Conservation (phyloP, 2,797 vertebrate genomes). For the Acipenser oxyrinchus region DNA sequence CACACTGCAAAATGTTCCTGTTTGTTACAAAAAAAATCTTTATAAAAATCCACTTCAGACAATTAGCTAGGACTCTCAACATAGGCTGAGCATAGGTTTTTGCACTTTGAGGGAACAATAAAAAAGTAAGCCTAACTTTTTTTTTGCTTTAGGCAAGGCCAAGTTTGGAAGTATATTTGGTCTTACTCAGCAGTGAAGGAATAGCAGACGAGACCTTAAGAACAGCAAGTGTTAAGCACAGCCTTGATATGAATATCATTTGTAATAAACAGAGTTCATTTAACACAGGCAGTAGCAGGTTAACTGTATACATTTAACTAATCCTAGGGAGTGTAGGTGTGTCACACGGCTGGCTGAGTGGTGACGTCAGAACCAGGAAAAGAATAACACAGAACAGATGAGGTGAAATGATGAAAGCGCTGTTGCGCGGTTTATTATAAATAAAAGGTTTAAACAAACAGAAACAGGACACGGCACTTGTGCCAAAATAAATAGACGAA, state of each 20-base stretch:
- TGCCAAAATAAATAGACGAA: too few relatives aligned
- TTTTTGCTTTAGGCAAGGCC: constrained; percentile 29
- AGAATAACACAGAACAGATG: too few relatives aligned
- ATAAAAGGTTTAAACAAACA: too few relatives aligned
- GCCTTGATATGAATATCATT: constrained; percentile 14
- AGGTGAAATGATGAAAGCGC: too few relatives aligned
- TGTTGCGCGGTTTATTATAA: too few relatives aligned
- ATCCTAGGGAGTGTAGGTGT: constrained; percentile 45
- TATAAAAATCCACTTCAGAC: constrained; percentile 63
- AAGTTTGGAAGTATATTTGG: constrained; percentile 6
- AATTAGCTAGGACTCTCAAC: constrained; percentile 23
- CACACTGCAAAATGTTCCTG: constrained; percentile 65
- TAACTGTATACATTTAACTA: constrained; percentile 51
- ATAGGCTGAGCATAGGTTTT: neutral
- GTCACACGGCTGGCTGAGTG: too few relatives aligned
- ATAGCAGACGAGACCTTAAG: neutral
- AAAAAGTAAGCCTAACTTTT: constrained; percentile 11
- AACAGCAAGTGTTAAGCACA: neutral
- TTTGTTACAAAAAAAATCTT: constrained; percentile 67
- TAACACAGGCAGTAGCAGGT: constrained; percentile 43
- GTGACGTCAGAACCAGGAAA: too few relatives aligned
- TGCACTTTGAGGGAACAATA: constrained; percentile 9
- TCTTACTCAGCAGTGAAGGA: neutral
- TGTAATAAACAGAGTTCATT: constrained; percentile 26
- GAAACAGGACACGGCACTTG: too few relatives aligned